A percentile compares a stretch with the other conserved stretches of the same genome.
Evolutionary conservation across 2,888 invertebrate genomes (phyloP).

Genomic region (Piscicola geometra): DNA sequence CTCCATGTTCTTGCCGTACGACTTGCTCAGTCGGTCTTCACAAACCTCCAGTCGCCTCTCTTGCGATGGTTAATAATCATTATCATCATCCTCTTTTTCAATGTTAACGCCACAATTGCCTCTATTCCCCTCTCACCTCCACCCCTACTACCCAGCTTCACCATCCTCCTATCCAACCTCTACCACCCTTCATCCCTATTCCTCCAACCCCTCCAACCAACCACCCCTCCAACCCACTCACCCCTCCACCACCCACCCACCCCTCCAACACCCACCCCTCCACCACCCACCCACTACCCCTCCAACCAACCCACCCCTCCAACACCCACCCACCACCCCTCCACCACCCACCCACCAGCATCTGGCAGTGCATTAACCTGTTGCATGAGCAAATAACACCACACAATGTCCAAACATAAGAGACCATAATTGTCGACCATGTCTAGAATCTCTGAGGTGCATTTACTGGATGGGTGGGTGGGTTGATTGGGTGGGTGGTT

Average conservation of each 20-base stretch:
- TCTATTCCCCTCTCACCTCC: too few relatives aligned
- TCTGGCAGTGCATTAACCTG: slow-evolving; percentile 70
- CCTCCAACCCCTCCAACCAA: too few relatives aligned
- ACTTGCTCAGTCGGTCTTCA: slow-evolving; percentile 65
- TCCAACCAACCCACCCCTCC: background rate
- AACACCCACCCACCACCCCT: background rate
- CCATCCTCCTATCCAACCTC: slow-evolving; percentile 66
- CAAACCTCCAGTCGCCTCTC: slow-evolving; percentile 66
- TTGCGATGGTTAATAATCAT: too few relatives aligned
- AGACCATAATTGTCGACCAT: slow-evolving; percentile 77
- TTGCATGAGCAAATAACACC: slow-evolving; percentile 77
- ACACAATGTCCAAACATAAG: slow-evolving; percentile 78
- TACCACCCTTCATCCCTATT: background rate
- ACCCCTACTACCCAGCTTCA: slow-evolving; percentile 60
- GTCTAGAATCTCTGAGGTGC: slow-evolving; percentile 65
- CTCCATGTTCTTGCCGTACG: slow-evolving; percentile 67
- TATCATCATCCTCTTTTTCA: too few relatives aligned
- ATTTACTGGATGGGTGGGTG: slow-evolving; percentile 47
- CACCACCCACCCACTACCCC: slow-evolving; percentile 40
- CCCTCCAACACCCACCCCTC: background rate
- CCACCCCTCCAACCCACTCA: too few relatives aligned
- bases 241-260: too few relatives aligned
- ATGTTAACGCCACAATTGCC: too few relatives aligned
- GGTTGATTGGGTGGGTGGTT: background rate
- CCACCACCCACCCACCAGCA: slow-evolving; percentile 59